Base-by-base conservation (phyloP, 2,888 invertebrate genomes). In the Tenthredo scrophulariae region DNA sequence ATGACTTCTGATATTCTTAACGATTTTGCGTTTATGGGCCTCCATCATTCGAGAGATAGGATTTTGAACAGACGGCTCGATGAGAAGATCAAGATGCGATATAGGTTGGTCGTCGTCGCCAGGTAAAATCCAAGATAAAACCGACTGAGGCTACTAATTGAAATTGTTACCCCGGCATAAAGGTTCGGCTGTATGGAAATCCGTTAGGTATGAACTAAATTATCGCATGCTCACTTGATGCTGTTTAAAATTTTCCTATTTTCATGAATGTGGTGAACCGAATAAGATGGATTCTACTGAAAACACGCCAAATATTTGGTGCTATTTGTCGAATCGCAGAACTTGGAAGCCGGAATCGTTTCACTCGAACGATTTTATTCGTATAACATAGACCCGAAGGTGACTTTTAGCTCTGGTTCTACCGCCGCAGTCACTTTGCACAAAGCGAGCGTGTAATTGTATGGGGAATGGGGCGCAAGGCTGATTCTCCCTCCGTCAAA, bases 381-480 rank as follows among this genome's bases (percentile, higher is more conserved):
- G 74, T 26, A 43, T 22, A 74, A 43, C n/a, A 43, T 22, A 15
- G 43, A 43, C 22, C 10, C 3, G 6, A 9, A 74, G 43, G 37
- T 40, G 77, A 77, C 50, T 77, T 80, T 62, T 50, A 80, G 58
- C 37, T 62, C 22, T 9, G 80, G n/a, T 77, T 77, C 33, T n/a
- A 77, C 77, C 9, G 80, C 62, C 58, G 58, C 80, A 80, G 80
- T 80, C 77, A 80, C 62, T 80, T 80, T 80, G 80, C 22, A 80
- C 80, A 80, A 80, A 80, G 80, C 58, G 40, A 80, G 80, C 58
- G 58, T 80, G 62, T 80, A 80, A 80, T 80, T 80, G 80, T 62
- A 80, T n/a, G 33, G 58, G 80, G 50, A 46, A 13, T 18, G 67
- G 26, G 10, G 65, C 18, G 26, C 15, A 46, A n/a, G 70, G 67